Evolutionary conservation across 2,888 invertebrate species (phyloP), one percentile per base, ranked within the genome.

Genomic region (Lordiphosa andalusiaca): DNA sequence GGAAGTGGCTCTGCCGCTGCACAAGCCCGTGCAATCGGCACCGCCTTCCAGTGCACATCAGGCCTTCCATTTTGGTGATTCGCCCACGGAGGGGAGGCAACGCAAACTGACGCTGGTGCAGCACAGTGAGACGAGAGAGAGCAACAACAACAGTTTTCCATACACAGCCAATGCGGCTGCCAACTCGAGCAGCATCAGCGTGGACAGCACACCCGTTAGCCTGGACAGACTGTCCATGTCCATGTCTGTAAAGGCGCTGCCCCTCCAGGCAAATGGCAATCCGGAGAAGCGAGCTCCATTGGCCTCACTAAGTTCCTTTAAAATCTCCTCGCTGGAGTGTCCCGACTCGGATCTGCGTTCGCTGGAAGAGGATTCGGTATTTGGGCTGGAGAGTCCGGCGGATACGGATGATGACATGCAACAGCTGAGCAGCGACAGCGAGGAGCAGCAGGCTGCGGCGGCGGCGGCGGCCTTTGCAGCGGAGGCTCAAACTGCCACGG

Each of bases 361-460:
- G 16, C 93, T 94, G 12, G 93, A 94, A 50, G 95, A 96, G 88
- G 95, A 96, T 88, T 95, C 95, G 16, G 95, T 96, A 58, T 96
- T 95, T 88, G 82, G 72, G 4, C 91, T 93, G 55, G 94, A 94
- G 85, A 93, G 93, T 62, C 90, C 90, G 35, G 91, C 90, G 69
- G 95, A 95, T 77, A 96, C 96, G 12, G 95, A 96, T 86, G 95
- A 95, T 84, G 95, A 95, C 84, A 93, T 95, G 76, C 95, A 95
- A 83, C 94, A 94, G 81, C 94, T 95, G 86, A 95, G 95, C 60
- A 95, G 95, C 37, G 95, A 95, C 86, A 95, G 95, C 83, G 95
- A 95, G 71, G 93, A 93, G 58, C 77, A 77, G 44, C 50, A 54
- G 36, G 68, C 73, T n/a, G 44, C 51, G 21, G 56, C 53, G 35